Base-by-base conservation (phyloP, 2,797 vertebrate species). In the Serranus cabrilla region DNA sequence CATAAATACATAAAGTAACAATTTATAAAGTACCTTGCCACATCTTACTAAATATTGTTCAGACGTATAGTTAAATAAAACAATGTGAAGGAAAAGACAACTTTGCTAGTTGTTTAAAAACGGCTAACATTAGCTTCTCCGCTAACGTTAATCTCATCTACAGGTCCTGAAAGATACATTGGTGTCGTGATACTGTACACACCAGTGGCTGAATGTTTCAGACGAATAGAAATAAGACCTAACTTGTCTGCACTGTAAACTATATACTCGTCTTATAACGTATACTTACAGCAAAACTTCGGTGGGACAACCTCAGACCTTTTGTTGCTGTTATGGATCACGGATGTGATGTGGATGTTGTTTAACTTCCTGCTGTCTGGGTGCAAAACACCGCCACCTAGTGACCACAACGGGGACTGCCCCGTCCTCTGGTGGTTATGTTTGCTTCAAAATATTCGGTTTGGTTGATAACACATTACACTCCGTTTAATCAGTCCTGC, bases 311-410 rank as follows among this genome's bases (percentile, higher is more conserved):
- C 1, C 27, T 31, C 7, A 8, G 13, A 12, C 0, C 46, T 17
- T 56, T 69, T 76, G 76, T 55, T 81, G 76, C 54, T 81, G 56
- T 56, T 66, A 1, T 40, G 23, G 9, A 25, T 84, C 27, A 34
- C 91, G 93, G 94, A 93, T 88, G 76, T 92, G 89, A 91, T 82
- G 90, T 82, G 81, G 82, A 59, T 34, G 9, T 37, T n/a, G 3
- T 47, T 40, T 57, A 3, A 77, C 85, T 81, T 92, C 77, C 83
- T 71, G 71, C 62, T 61, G 7, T 21, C 6, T 5, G 2, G 6
- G 23, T 0, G 31, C 1, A 7, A 54, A 89, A 82, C 84, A 76
- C 11, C 70, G 81, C 87, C 90, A 61, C 76, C 85, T 65, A 49
- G 20, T 18, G 90, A 7, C 55, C 6, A 5, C 5, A 21, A 0